A percentile compares a stretch with the other conserved stretches of the same genome.
Conservation (phyloP, 2,113 vertebrate genomes). For the Aythya baeri region DNA sequence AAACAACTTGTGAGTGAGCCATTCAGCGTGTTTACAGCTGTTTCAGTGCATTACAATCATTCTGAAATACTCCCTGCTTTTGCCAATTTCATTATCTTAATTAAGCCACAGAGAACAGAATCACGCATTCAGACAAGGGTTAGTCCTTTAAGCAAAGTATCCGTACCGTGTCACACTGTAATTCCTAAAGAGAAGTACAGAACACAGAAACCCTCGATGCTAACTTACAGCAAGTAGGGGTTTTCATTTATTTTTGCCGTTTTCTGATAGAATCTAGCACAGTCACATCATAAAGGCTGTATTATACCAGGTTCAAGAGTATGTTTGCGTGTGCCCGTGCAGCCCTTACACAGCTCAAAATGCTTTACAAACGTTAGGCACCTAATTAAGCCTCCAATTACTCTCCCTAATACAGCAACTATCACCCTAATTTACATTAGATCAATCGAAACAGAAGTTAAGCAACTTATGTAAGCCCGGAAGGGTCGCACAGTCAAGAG, state of each 20-base stretch:
- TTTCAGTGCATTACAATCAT: neutral
- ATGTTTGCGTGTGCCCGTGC: neutral
- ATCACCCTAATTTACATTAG: neutral
- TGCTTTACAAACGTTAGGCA: neutral
- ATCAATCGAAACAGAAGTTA: neutral
- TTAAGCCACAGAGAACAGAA: neutral
- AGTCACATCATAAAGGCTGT: neutral
- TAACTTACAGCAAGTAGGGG: neutral
- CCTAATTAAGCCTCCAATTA: neutral
- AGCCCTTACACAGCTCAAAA: neutral
- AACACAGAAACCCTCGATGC: neutral
- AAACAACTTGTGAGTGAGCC: neutral
- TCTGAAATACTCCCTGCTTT: neutral
- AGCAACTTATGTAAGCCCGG: neutral
- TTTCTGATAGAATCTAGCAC: neutral
- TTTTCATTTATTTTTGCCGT: neutral
- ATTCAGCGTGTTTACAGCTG: neutral
- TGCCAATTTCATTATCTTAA: neutral
- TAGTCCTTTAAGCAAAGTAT: neutral
- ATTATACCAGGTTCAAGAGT: neutral
- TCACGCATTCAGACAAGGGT: accelerated
- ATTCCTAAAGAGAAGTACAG: neutral
- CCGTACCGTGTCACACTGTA: accelerated
- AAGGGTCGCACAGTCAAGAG: neutral
- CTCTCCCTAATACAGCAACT: neutral